phyloP scores from a whole-genome alignment of 2,888 invertebrate genomes.

The Nephrotoma flavescens region DNA sequence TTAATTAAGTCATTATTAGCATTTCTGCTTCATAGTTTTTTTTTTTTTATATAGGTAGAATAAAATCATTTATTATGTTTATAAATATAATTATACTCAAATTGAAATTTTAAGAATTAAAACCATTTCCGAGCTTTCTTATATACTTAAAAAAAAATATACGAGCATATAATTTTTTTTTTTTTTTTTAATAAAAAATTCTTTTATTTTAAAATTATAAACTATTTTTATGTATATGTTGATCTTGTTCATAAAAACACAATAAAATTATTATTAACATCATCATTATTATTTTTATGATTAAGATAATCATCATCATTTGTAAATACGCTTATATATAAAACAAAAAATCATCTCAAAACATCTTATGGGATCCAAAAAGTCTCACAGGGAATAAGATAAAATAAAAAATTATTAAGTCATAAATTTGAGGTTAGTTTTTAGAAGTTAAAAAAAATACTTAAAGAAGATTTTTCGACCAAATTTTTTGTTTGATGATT shows the following conservation, averaged over 20 bases:
- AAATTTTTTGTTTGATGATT: neutral
- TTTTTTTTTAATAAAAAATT: neutral
- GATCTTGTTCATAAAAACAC: neutral
- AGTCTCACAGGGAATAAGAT: neutral
- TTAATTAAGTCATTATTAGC: neutral
- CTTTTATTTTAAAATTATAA: neutral
- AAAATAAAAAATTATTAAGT: neutral
- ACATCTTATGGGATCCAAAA: neutral
- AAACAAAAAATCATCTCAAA: neutral
- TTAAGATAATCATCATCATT: neutral
- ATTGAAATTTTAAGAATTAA: neutral
- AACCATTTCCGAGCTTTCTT: neutral
- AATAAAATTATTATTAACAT: neutral
- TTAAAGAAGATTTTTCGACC: neutral
- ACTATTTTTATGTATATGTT: neutral
- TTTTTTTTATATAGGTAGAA: neutral
- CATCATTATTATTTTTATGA: neutral
- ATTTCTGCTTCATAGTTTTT: neutral
- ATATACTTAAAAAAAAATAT: neutral
- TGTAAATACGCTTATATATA: neutral
- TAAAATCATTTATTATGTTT: neutral
- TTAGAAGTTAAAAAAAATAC: neutral
- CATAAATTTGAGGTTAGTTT: neutral
- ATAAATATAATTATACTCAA: neutral
- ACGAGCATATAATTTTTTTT: neutral